phyloP scores from a whole-genome alignment of 2,888 invertebrate genomes.

The Protophormia terraenovae region DNA sequence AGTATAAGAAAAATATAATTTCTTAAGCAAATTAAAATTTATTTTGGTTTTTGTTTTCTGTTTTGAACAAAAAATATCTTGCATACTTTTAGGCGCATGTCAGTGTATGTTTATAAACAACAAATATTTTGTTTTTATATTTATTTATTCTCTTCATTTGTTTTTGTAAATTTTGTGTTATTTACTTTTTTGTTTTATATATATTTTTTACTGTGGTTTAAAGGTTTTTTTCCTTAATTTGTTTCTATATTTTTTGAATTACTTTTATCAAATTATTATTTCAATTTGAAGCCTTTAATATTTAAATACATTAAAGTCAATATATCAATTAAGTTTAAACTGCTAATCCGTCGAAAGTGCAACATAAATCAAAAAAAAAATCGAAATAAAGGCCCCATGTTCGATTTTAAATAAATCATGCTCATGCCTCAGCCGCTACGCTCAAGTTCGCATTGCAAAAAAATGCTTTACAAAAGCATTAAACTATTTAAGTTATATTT shows the following conservation, averaged over 20 bases:
- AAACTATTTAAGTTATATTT: background rate
- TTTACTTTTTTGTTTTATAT: slow-evolving; percentile 15
- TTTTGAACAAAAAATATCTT: slow-evolving; percentile 41
- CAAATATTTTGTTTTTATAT: background rate
- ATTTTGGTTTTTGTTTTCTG: slow-evolving; percentile 30
- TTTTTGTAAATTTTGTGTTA: slow-evolving; percentile 21
- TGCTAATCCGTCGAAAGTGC: background rate
- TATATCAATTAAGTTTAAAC: background rate
- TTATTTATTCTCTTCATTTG: background rate
- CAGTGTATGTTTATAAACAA: slow-evolving; percentile 57
- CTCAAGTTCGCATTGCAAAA: background rate
- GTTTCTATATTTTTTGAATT: background rate
- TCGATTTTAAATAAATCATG: slow-evolving; percentile 6
- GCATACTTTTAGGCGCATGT: slow-evolving; percentile 67
- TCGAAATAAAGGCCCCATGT: background rate
- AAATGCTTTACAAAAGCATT: background rate
- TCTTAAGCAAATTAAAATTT: slow-evolving; percentile 12
- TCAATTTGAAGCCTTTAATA: background rate
- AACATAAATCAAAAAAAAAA: background rate
- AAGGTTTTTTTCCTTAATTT: slow-evolving; percentile 34
- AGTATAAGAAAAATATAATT: background rate
- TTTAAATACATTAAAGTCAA: too few relatives aligned
- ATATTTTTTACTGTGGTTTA: slow-evolving; percentile 16
- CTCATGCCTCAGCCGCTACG: background rate
- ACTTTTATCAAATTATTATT: slow-evolving; percentile 15